These are phyloP conservation scores for Acrobasis suavella DNA, from an alignment of 2,888 invertebrate genomes.

Conservation along the genomic window DNA sequence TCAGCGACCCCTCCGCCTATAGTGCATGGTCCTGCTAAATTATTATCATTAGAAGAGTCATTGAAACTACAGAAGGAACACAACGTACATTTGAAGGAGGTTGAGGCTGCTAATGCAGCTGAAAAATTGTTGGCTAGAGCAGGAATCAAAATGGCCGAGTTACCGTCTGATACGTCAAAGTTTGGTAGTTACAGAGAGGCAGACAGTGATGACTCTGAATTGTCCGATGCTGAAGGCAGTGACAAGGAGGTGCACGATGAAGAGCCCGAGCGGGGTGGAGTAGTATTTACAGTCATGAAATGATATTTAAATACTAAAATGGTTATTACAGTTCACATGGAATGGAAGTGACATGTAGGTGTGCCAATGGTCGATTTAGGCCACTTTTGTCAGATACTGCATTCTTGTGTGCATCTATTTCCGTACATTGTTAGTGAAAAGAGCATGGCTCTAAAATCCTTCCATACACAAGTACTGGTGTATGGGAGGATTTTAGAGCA, in stretches of 20 bases:
- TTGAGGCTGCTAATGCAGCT: conserved; percentile 82
- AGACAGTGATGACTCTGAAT: conserved; percentile 62
- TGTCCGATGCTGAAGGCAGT: conserved; percentile 70
- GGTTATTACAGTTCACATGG: no score
- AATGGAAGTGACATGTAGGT: no score
- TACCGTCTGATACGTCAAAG: conserved; percentile 53
- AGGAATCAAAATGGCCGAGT: conserved; percentile 61
- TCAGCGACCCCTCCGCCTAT: conserved; percentile 84
- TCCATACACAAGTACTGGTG: no score
- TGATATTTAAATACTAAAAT: conserved; percentile 35
- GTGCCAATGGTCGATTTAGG: no score
- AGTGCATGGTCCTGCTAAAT: conserved; percentile 78
- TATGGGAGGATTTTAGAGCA: no score
- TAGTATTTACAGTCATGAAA: conserved; percentile 76
- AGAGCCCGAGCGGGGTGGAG: conserved; percentile 80
- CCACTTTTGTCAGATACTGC: no score
- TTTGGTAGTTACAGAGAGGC: conserved; percentile 66
- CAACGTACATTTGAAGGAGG: conserved; percentile 64
- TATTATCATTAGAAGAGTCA: conserved; percentile 80
- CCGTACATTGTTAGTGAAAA: no score
- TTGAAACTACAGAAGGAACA: conserved; percentile 80
- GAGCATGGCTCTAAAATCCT: no score
- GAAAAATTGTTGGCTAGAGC: conserved; percentile 72
- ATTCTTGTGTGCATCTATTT: no score
- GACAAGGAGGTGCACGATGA: conserved; percentile 82